Percentiles rank a stretch among this genome's conserved stretches.
Evolutionary conservation across 2,113 vertebrate genomes (phyloP).

Genomic region (Erpornis zantholeuca): DNA sequence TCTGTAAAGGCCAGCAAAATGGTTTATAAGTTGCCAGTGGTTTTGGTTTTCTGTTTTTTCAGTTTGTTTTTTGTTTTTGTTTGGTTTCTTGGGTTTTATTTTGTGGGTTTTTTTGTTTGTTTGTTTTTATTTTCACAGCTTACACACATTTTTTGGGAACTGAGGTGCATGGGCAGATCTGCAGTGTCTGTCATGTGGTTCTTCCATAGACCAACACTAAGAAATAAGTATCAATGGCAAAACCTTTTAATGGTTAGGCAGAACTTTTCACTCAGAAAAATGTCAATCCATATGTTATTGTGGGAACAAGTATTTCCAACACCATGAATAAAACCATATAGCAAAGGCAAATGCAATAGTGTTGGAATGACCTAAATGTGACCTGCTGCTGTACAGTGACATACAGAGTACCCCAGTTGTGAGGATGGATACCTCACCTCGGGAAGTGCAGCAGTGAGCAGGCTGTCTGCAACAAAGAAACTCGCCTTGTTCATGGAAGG

Average conservation of each 20-base stretch:
- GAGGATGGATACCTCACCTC: neutral
- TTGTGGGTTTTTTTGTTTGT: too few species aligned
- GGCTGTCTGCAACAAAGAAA: neutral
- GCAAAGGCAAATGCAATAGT: neutral
- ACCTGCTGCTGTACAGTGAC: neutral
- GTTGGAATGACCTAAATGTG: neutral
- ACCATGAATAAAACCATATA: neutral
- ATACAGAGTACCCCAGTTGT: neutral
- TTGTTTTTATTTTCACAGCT: neutral
- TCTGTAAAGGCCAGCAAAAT: neutral
- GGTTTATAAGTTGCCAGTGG: neutral
- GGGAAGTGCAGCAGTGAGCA: neutral
- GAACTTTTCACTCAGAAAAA: neutral
- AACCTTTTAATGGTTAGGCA: neutral
- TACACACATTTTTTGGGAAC: neutral
- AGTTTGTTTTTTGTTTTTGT: neutral
- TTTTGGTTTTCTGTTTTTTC: neutral
- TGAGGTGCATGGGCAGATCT: neutral
- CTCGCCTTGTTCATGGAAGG: fast-evolving
- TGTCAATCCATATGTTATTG: neutral
- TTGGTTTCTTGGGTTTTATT: too few species aligned
- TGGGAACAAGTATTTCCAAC: neutral
- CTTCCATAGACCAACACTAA: neutral
- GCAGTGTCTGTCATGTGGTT: fast-evolving
- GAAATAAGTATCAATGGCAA: neutral